Evolutionary conservation across 1,140 invertebrate genomes (phyloP).

Genomic region (Drosophila nannoptera): DNA sequence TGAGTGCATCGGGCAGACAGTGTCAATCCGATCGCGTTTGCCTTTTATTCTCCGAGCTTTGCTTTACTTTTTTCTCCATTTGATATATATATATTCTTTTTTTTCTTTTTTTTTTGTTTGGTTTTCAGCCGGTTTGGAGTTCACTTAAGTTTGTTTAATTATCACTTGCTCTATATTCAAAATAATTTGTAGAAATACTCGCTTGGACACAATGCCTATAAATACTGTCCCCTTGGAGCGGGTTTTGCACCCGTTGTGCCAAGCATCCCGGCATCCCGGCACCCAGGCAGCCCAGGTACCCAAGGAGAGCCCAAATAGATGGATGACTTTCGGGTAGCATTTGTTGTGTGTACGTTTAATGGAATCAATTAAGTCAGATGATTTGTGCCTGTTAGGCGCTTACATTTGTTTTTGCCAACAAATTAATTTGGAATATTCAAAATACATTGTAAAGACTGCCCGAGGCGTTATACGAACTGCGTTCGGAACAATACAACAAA

Average conservation of each 20-base stretch:
- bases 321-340: conserved; percentile 60
- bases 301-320: conserved; percentile 41
- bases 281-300: neutral
- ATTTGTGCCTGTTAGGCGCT: conserved; percentile 43
- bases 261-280: neutral
- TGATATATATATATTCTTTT: too few species aligned
- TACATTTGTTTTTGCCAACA: conserved; percentile 56
- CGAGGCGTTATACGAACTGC: conserved; percentile 35
- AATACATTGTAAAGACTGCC: conserved; percentile 33
- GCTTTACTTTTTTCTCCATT: too few species aligned
- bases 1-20: conserved; percentile 1
- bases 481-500: conserved; percentile 67
- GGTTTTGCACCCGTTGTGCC: conserved; percentile 48
- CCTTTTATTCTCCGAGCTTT: too few species aligned
- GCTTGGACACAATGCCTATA: conserved; percentile 42
- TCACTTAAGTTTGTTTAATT: conserved; percentile 52
- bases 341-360: conserved; percentile 60
- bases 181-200: conserved; percentile 44
- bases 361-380: conserved; percentile 55
- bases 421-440: conserved; percentile 61
- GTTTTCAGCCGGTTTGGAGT: conserved; percentile 26
- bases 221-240: conserved; percentile 47
- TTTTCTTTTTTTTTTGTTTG: neutral
- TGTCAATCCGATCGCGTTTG: conserved; percentile 5
- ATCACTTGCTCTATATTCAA: conserved; percentile 50